phyloP scores from a whole-genome alignment of 2,888 invertebrate species.

The Zaprionus obscuricornis region DNA sequence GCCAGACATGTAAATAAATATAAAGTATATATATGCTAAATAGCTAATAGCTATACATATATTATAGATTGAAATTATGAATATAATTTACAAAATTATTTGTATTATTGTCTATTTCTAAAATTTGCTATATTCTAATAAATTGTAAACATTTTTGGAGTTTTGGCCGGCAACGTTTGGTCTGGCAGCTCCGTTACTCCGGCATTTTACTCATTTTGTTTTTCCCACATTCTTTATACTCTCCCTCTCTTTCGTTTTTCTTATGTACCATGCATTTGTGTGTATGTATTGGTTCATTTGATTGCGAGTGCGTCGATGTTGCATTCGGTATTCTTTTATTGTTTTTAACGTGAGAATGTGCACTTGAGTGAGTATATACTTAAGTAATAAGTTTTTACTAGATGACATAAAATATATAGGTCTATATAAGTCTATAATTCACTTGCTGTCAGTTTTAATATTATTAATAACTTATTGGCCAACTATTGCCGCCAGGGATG shows the following conservation, averaged over 20 bases:
- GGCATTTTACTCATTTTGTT: constrained; percentile 56
- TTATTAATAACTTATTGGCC: too few species aligned
- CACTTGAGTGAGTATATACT: constrained; percentile 31
- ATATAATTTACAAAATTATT: too few species aligned
- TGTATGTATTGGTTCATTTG: constrained; percentile 43
- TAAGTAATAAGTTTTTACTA: not conserved
- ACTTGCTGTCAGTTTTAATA: not conserved
- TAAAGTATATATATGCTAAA: not conserved
- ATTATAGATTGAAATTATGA: too few species aligned
- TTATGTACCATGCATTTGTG: constrained; percentile 53
- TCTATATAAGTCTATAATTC: not conserved
- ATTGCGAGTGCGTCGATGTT: constrained; percentile 54
- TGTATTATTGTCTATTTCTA: too few species aligned
- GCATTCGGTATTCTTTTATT: constrained; percentile 32
- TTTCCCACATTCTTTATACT: constrained; percentile 41
- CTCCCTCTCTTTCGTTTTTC: constrained; percentile 33
- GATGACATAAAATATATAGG: not conserved
- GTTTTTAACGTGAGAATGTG: constrained; percentile 12
- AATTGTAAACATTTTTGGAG: too few species aligned
- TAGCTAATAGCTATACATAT: too few species aligned
- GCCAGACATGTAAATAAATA: constrained; percentile 42
- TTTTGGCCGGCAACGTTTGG: constrained; percentile 5
- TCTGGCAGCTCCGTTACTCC: constrained; percentile 47
- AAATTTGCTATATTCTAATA: too few species aligned
- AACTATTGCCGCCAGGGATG: constrained; percentile 30